Evolutionary conservation across 1,140 invertebrate genomes (phyloP), one percentile per base, ranked within the genome.

Genomic region (Gonioctena quinquepunctata): DNA sequence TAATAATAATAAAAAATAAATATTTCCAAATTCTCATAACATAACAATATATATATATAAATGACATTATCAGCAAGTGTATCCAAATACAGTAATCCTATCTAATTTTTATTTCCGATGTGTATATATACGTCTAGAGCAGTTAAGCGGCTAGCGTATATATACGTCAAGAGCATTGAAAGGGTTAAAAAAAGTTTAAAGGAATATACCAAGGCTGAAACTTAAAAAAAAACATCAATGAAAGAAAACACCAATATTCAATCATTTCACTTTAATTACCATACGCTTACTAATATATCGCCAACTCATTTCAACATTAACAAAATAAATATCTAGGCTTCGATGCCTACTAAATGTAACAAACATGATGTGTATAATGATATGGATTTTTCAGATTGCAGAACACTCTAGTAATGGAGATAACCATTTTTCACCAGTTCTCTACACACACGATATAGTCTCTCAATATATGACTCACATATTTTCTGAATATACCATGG

Each of bases 261-360:
- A 42, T 42, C 11, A 42, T 42, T 13, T n/a, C 16, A 42, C 16
- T 42, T 42, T n/a, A 42, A n/a, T n/a, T n/a, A n/a, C 16, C 16
- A 25, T 59, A 59, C 18, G 25, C 25, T 26, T 59, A 25, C 23
- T 25, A 28, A 59, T 59, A 28, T 25, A 13, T 26, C 11, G 56
- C 56, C 23, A 59, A 56, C 52, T 56, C 21, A 56, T 26, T 61
- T 67, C 65, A 67, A 49, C 42, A 60, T 67, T 71, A 71, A 71
- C 62, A 71, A 71, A 71, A 71, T 71, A 71, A 66, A 71, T 62
- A 71, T 71, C 64, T 67, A 71, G 68, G 27, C 22, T 65, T 42
- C 26, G 23, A 26, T 22, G 56, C 33, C 28, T 49, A 62, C 66
- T 66, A 57, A 67, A 65, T 19, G 27, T 67, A 71, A 71, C 49